Conservation (phyloP, 2,113 vertebrate genomes). For the Nycticorax nycticorax region DNA sequence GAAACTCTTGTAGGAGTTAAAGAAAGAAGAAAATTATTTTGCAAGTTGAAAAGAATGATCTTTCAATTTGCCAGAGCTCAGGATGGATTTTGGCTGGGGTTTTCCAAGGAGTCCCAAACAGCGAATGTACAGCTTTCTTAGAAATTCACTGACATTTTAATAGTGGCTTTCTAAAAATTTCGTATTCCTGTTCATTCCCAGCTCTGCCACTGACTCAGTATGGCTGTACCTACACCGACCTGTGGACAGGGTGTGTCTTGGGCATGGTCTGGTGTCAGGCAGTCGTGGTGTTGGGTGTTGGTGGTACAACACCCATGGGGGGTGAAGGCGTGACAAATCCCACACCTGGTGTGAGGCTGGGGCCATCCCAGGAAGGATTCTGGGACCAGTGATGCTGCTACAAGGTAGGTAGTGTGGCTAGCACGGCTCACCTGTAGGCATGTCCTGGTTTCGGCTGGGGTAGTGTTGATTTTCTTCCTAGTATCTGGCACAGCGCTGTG, state of each 20-base stretch:
- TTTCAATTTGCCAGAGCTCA: not conserved
- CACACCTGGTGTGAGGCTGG: fast-evolving
- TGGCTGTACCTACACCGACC: not conserved
- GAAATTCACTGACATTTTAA: not conserved
- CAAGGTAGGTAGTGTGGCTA: not conserved
- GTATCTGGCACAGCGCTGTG: too few relatives aligned
- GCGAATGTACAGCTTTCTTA: not conserved
- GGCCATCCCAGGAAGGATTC: not conserved
- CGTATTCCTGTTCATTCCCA: not conserved
- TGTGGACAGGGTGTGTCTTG: not conserved
- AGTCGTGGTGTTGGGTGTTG: not conserved
- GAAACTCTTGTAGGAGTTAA: not conserved
- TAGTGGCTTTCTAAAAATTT: not conserved
- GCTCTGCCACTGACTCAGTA: not conserved
- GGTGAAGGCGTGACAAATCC: not conserved
- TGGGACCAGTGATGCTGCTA: not conserved
- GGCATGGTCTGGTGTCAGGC: not conserved
- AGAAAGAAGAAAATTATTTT: not conserved
- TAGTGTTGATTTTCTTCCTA: too few relatives aligned
- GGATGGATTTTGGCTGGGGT: not conserved
- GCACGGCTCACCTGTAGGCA: not conserved
- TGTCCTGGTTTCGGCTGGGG: too few relatives aligned
- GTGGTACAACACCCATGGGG: not conserved
- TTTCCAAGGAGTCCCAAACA: not conserved
- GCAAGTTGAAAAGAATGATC: not conserved